Evolutionary conservation across 2,113 vertebrate species (phyloP), one percentile per base, ranked within the genome.

Genomic region (Zosterops borbonicus): DNA sequence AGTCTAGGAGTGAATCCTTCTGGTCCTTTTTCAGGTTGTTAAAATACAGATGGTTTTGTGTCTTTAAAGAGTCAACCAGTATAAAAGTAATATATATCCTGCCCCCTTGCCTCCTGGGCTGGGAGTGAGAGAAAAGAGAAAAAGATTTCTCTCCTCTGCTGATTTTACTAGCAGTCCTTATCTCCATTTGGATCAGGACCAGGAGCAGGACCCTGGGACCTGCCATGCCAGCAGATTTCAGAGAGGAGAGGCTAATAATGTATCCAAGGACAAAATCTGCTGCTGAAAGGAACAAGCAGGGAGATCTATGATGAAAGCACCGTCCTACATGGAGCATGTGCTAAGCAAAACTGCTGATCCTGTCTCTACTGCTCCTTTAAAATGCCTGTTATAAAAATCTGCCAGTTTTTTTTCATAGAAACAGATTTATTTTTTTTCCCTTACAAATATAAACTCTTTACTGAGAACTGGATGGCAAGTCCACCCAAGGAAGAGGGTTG

Each of bases 401-500:
- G 22, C 5, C 21, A 2, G 11, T 3, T 17, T 6, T 76, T 47
- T 53, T 44, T 68, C 55, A 84, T 2, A n/a, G 31, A 71, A 71
- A 14, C 16, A 31, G 16, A 18, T 39, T 22, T 47, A 39, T 24
- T 47, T 24, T 69, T 55, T 47, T 13, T 3, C 9, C 4, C 9
- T 69, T 44, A 46, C 24, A 47, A 60, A 76, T 37, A 70, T 25
- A 42, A 75, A 81, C 19, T 53, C 12, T 53, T 70, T 16, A 58
- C 12, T 67, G 60, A 64, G 44, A 71, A 69, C 22, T 29, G 22
- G 17, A 79, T 23, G 6, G 27, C 37, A 94, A 79, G 14, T 16
- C n/a, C 56, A 53, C 20, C 6, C 1, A 1, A 64, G 1, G 1
- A 81, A 71, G 1, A 37, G 7, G 21, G 24, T 33, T 73, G 12